phyloP scores from a whole-genome alignment of 2,888 invertebrate species.

The Plagodis pulveraria region DNA sequence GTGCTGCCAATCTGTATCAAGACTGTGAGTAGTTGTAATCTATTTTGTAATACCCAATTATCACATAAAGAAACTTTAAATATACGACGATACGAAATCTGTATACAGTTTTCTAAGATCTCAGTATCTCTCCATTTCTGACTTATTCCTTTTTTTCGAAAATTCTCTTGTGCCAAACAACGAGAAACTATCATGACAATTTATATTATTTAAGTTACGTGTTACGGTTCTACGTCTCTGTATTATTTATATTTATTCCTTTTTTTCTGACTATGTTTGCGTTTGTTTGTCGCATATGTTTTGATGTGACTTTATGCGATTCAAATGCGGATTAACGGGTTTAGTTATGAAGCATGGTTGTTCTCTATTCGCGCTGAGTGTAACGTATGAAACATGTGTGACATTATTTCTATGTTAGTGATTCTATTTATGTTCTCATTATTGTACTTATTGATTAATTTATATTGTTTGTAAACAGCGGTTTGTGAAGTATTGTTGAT shows the following conservation, averaged over 20 bases:
- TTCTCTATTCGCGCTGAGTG: not conserved
- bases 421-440: constrained; percentile 38
- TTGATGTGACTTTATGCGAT: constrained; percentile 26
- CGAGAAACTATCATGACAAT: constrained; percentile 74
- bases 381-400: constrained; percentile 24
- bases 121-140: constrained; percentile 65
- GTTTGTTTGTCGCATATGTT: constrained; percentile 35
- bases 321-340: constrained; percentile 24
- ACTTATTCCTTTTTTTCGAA: constrained; percentile 47
- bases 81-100: constrained; percentile 61
- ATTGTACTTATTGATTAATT: constrained; percentile 39
- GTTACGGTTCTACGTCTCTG: constrained; percentile 64
- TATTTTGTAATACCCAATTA: constrained; percentile 50
- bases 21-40: constrained; percentile 71
- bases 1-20: constrained; percentile 61
- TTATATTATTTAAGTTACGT: constrained; percentile 47
- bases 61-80: constrained; percentile 40
- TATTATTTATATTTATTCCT: constrained; percentile 69
- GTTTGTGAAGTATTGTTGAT: constrained; percentile 42
- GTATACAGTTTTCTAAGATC: constrained; percentile 80
- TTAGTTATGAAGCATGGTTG: constrained; percentile 8
- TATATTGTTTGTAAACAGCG: constrained; percentile 51
- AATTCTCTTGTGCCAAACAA: constrained; percentile 75
- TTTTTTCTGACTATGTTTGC: constrained; percentile 37
- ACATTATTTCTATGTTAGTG: constrained; percentile 33